A percentile compares a stretch with the other conserved stretches of the same genome.
Conservation (phyloP, 1,140 invertebrate genomes). For the Vollenhovia emeryi region DNA sequence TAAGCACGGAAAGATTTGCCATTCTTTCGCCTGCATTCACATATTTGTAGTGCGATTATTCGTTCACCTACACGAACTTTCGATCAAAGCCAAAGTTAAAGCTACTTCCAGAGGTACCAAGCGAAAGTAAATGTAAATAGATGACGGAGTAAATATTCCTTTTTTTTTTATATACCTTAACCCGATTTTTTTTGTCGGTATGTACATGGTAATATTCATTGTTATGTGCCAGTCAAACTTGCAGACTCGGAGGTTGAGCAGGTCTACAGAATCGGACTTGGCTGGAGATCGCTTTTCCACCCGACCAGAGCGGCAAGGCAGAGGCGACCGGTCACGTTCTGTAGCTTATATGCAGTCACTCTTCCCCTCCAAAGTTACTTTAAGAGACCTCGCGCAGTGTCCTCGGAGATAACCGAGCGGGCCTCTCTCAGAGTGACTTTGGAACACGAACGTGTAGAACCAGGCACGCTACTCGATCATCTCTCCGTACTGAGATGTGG, state of each 20-base stretch:
- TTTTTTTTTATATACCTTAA: slow-evolving; percentile 9
- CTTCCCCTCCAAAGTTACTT: slow-evolving; percentile 35
- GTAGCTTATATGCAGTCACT: slow-evolving; percentile 22
- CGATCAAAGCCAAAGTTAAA: slow-evolving; percentile 45
- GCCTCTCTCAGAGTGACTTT: slow-evolving; percentile 55
- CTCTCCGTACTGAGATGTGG: slow-evolving; percentile 49
- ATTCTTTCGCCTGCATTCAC: not conserved
- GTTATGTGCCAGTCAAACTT: slow-evolving; percentile 60
- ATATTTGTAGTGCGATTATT: not conserved
- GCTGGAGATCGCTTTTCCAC: slow-evolving; percentile 29
- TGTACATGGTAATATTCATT: slow-evolving; percentile 57
- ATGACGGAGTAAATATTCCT: not conserved
- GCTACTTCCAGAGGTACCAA: slow-evolving; percentile 9
- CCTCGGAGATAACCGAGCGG: slow-evolving; percentile 40
- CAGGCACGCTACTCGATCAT: slow-evolving; percentile 43
- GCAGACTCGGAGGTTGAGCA: slow-evolving; percentile 52
- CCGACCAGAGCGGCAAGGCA: slow-evolving; percentile 26
- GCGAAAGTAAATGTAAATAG: slow-evolving; percentile 29
- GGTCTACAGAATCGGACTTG: slow-evolving; percentile 50
- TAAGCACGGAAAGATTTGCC: slow-evolving; percentile 2
- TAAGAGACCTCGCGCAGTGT: slow-evolving; percentile 25
- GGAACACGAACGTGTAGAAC: slow-evolving; percentile 45
- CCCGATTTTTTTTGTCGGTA: slow-evolving; percentile 12
- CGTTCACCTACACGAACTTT: not conserved
- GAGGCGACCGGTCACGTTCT: slow-evolving; percentile 41